Evolutionary conservation across 2,113 vertebrate species (phyloP).

Genomic region (Clarias batrachus): DNA sequence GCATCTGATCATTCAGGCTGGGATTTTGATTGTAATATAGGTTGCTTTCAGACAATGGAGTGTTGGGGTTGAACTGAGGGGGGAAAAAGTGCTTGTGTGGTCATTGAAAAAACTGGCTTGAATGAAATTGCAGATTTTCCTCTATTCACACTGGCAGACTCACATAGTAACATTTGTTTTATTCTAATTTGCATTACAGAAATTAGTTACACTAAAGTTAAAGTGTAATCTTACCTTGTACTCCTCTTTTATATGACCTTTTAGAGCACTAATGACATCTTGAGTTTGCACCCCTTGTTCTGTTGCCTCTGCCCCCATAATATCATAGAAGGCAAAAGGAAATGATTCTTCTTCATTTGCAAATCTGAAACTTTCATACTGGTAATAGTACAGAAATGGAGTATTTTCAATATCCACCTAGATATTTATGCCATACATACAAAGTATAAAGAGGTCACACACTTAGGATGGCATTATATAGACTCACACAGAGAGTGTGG

Average conservation of each 20-base stretch:
- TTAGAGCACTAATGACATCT: slow-evolving; percentile 42
- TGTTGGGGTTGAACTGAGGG: slow-evolving; percentile 17
- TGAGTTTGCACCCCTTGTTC: neutral
- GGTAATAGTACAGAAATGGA: neutral
- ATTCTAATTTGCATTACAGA: neutral
- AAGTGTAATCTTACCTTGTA: slow-evolving; percentile 25
- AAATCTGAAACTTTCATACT: slow-evolving; percentile 37
- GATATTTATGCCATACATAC: neutral
- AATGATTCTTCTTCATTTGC: neutral
- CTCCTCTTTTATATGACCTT: slow-evolving; percentile 14
- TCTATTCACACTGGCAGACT: neutral
- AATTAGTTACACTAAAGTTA: neutral
- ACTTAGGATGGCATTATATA: neutral
- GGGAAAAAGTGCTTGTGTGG: neutral
- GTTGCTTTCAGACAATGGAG: neutral
- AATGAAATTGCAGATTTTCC: neutral
- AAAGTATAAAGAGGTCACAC: neutral
- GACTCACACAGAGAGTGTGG: slow-evolving; percentile 26
- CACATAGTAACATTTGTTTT: too few relatives aligned
- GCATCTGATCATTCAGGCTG: slow-evolving; percentile 28
- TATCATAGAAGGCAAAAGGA: slow-evolving; percentile 40
- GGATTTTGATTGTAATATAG: neutral
- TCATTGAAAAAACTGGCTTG: neutral
- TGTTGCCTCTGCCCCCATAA: slow-evolving; percentile 42
- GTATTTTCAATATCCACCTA: too few relatives aligned